These are phyloP conservation scores for Luehdorfia chinensis DNA, from an alignment of 1,140 invertebrate genomes.

Conservation along the genomic window DNA sequence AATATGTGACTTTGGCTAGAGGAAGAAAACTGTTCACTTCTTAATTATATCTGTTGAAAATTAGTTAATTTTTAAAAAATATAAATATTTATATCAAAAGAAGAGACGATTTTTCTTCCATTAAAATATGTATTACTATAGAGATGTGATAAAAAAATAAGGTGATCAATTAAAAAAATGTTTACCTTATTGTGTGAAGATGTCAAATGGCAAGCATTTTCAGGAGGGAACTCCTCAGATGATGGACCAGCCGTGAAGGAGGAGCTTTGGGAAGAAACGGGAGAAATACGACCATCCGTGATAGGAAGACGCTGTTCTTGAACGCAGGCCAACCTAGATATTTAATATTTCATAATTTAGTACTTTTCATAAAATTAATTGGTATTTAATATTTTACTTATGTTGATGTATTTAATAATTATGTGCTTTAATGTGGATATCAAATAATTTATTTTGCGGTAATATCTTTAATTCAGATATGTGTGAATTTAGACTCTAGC, in stretches of 20 bases:
- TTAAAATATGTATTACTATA: neutral
- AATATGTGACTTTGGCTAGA: neutral
- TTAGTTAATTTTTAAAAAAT: neutral
- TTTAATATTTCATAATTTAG: neutral
- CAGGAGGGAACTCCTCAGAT: constrained; percentile 72
- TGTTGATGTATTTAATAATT: too few species aligned
- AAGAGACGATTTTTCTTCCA: constrained; percentile 10
- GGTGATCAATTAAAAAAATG: too few species aligned
- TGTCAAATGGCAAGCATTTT: constrained; percentile 65
- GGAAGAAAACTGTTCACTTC: constrained; percentile 22
- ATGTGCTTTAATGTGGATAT: too few species aligned
- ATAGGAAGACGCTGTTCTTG: constrained; percentile 93
- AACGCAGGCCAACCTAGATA: constrained; percentile 91
- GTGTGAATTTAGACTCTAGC: too few species aligned
- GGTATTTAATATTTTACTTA: too few species aligned
- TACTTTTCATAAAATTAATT: too few species aligned
- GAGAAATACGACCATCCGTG: constrained; percentile 83
- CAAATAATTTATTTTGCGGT: too few species aligned
- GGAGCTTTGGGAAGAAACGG: constrained; percentile 64
- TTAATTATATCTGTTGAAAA: neutral
- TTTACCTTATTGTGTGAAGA: constrained; percentile 80
- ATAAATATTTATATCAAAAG: neutral
- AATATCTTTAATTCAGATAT: too few species aligned
- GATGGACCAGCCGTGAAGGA: constrained; percentile 53
- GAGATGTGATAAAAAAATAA: neutral